Evolutionary conservation across 2,113 vertebrate species (phyloP).

Genomic region (Proteles cristata): DNA sequence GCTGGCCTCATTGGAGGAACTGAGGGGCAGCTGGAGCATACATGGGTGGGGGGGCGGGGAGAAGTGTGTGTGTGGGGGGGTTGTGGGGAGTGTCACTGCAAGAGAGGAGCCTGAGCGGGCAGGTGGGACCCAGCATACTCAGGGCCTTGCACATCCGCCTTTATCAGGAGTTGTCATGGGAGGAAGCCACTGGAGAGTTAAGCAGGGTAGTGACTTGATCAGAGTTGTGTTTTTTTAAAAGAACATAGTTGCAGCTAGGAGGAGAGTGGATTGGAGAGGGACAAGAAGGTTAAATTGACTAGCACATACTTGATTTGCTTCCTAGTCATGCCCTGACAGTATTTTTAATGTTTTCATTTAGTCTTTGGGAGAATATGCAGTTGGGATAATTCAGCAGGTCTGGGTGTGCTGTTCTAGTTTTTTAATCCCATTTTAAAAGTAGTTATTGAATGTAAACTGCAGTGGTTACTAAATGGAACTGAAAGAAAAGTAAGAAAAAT

Average conservation of each 20-base stretch:
- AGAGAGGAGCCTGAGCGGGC: neutral
- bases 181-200: neutral
- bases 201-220: neutral
- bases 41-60: neutral
- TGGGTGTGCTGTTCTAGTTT: neutral
- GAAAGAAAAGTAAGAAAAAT: neutral
- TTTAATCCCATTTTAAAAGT: constrained; percentile 24
- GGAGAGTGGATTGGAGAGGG: neutral
- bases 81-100: no score
- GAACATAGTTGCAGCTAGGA: neutral
- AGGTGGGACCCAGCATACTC: neutral
- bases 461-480: constrained; percentile 1
- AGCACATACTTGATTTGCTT: neutral
- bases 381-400: neutral
- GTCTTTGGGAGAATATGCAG: neutral
- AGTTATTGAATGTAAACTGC: constrained; percentile 22
- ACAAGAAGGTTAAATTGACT: neutral
- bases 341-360: neutral
- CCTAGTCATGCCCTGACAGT: neutral
- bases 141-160: neutral
- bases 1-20: neutral
- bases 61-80: no score
- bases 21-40: neutral
- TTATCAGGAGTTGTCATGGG: neutral
- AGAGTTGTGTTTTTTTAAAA: constrained; percentile 1